Evolutionary conservation across 2,113 vertebrate genomes (phyloP).

Genomic region (Oreamnos americanus): DNA sequence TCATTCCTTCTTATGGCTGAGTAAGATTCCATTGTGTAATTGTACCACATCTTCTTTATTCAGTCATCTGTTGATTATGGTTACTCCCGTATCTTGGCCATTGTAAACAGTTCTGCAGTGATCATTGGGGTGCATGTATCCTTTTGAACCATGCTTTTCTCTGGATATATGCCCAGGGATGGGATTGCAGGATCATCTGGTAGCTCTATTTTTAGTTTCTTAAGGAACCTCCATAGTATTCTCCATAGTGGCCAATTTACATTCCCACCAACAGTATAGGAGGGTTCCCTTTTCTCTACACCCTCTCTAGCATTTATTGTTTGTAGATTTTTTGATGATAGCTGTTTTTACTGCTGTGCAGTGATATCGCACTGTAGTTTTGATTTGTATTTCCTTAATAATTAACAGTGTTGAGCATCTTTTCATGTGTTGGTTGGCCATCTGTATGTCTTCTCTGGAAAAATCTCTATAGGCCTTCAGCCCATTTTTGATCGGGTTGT

Average conservation of each 20-base stretch:
- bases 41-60: neutral
- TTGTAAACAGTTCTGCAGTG: neutral
- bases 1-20: neutral
- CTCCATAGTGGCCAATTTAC: neutral
- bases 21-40: neutral
- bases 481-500: neutral
- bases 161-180: neutral
- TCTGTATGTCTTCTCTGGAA: neutral
- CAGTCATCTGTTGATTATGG: neutral
- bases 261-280: neutral
- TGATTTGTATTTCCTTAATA: neutral
- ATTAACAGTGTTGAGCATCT: neutral
- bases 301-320: neutral
- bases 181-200: neutral
- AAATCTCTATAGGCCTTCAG: neutral
- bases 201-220: neutral
- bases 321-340: neutral
- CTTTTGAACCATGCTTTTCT: neutral
- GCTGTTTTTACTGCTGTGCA: neutral
- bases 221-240: neutral
- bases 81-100: neutral
- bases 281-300: neutral
- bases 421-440: neutral
- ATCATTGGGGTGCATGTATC: neutral
- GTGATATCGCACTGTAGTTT: neutral